Evolutionary conservation across 1,140 invertebrate genomes (phyloP), one percentile per base, ranked within the genome.

Genomic region (Helicoverpa armigera): DNA sequence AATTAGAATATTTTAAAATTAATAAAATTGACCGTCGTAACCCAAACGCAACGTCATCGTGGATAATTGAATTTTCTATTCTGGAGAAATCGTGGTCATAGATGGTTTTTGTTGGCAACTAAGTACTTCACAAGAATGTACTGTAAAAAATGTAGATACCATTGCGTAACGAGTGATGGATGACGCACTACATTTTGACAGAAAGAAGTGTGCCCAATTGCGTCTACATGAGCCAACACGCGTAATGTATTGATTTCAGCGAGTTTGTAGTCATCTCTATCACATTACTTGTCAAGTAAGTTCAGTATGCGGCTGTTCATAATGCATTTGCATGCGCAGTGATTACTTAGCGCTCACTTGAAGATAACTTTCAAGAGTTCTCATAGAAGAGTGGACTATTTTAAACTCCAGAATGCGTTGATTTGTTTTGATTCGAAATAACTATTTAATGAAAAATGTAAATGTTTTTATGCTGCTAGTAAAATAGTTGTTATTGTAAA

Each of bases 171-270:
- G 3, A 12, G 16, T 67, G 63, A 43, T 65, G 35, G 63, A 18
- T 67, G 63, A 67, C 63, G 63, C 18, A 50, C 43, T 16, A 65
- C n/a, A 50, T 67, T 67, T 67, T 67, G 43, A 50, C 63, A 67
- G 63, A 67, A 50, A 50, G 63, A 67, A 67, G 63, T 67, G 43
- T 29, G 60, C 35, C 48, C 43, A 18, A 50, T 67, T 16, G 63
- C 9, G 35, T 50, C 63, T n/a, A 50, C 43, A 50, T 18, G 63
- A 50, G 16, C 48, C 35, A 67, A 7, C n/a, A 12, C 2, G 63
- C 48, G 16, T 67, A 7, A 67, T 50, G 16, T 67, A 35, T 35
- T 35, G 35, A 35, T 67, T 67, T 50, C 63, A 67, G 43, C 35
- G 16, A 10, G 10, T 13, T 23, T 60, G 3, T 48, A 12, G 54